Evolutionary conservation across 1,140 invertebrate genomes (phyloP).

Genomic region (Steinernema khuongi): DNA sequence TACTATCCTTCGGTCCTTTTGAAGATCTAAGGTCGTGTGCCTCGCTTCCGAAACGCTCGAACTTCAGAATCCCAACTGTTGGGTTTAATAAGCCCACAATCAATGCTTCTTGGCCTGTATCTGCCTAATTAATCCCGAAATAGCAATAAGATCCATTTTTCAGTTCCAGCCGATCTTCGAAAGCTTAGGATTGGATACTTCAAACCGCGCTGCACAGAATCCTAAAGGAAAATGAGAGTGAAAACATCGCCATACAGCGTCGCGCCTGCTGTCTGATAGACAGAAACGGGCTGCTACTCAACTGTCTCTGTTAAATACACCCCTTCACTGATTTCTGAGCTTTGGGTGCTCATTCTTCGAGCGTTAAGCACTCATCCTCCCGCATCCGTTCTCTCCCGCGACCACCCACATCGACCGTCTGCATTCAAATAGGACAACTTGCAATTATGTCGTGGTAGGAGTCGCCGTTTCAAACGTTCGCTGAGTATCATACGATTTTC

Average conservation of each 20-base stretch:
- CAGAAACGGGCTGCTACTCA: not conserved
- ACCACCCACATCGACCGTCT: not conserved
- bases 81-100: too few species aligned
- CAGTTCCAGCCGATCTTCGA: too few species aligned
- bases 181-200: too few species aligned
- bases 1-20: too few species aligned
- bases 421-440: not conserved
- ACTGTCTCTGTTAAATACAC: not conserved
- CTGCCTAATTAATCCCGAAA: too few species aligned
- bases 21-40: too few species aligned
- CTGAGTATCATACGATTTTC: constrained; percentile 7
- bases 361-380: not conserved
- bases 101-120: too few species aligned
- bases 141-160: too few species aligned
- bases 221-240: too few species aligned
- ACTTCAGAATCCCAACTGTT: too few species aligned
- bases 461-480: not conserved
- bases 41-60: too few species aligned
- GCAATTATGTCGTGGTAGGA: not conserved
- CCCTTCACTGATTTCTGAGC: not conserved
- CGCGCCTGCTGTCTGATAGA: not conserved
- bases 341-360: constrained; percentile 13
- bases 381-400: not conserved
- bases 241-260: not conserved
- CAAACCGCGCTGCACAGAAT: too few species aligned